Evolutionary conservation across 2,888 invertebrate species (phyloP).

Genomic region (Clostera curtula): DNA sequence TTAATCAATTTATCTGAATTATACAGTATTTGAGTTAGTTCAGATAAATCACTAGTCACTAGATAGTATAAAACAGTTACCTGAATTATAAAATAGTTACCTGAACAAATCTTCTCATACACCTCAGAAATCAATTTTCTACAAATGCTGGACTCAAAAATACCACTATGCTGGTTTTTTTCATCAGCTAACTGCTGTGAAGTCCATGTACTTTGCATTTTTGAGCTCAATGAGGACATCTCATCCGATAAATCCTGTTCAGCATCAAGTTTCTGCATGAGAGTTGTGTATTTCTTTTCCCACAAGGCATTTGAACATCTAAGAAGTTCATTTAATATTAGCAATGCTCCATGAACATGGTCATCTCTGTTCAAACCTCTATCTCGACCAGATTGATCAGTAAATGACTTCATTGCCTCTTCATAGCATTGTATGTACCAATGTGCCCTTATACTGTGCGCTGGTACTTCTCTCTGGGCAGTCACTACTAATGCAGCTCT

Average conservation of each 20-base stretch:
- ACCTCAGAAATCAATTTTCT: slow-evolving; percentile 87
- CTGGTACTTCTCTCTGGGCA: slow-evolving; percentile 93
- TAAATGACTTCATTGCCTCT: slow-evolving; percentile 87
- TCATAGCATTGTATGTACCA: slow-evolving; percentile 96
- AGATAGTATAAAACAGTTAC: neutral
- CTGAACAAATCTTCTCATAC: slow-evolving; percentile 85
- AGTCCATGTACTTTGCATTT: slow-evolving; percentile 49
- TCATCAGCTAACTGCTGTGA: slow-evolving; percentile 46
- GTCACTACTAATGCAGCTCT: slow-evolving; percentile 95
- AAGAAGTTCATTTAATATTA: slow-evolving; percentile 95
- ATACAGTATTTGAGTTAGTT: neutral
- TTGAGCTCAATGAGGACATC: slow-evolving; percentile 67
- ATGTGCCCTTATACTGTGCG: slow-evolving; percentile 88
- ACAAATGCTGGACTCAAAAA: slow-evolving; percentile 89
- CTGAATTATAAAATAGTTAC: slow-evolving; percentile 43
- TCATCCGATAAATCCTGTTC: slow-evolving; percentile 67
- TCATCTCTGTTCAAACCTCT: slow-evolving; percentile 90
- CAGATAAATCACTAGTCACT: neutral
- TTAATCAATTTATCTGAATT: neutral
- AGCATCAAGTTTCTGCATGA: slow-evolving; percentile 77
- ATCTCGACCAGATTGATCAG: slow-evolving; percentile 67
- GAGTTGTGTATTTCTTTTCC: slow-evolving; percentile 85
- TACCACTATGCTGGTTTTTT: slow-evolving; percentile 46
- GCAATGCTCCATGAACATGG: slow-evolving; percentile 91
- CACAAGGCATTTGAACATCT: slow-evolving; percentile 91